Evolutionary conservation across 1,140 invertebrate species (phyloP).

Genomic region (Solenopsis invicta): DNA sequence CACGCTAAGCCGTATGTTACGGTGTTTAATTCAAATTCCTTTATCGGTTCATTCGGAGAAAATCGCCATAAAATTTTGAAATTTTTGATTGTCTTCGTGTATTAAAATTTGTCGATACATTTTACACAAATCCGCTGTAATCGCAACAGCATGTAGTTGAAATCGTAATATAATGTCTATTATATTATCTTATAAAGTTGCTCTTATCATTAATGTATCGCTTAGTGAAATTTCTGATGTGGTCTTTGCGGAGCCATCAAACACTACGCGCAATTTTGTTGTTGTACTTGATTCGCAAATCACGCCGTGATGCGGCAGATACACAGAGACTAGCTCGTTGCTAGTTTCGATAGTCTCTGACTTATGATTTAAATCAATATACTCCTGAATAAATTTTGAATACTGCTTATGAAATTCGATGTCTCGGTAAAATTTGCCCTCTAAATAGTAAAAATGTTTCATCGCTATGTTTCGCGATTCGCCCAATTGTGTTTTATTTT

Average conservation of each 20-base stretch:
- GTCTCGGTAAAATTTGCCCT: too few species aligned
- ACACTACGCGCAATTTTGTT: constrained; percentile 23
- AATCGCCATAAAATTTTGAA: constrained; percentile 17
- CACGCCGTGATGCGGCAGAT: constrained; percentile 19
- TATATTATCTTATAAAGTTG: constrained; percentile 43
- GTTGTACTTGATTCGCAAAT: not conserved
- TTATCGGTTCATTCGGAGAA: constrained; percentile 45
- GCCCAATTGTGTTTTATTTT: too few species aligned
- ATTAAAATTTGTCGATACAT: constrained; percentile 37
- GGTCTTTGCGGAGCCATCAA: constrained; percentile 8
- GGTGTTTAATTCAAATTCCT: constrained; percentile 76
- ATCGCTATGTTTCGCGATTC: too few species aligned
- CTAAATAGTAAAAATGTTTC: too few species aligned
- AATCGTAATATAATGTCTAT: constrained; percentile 59
- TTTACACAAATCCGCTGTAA: constrained; percentile 36
- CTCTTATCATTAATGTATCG: not conserved
- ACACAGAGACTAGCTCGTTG: not conserved
- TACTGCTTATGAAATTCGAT: too few species aligned
- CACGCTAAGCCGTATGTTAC: constrained; percentile 80
- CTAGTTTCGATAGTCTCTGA: too few species aligned
- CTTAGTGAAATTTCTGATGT: not conserved
- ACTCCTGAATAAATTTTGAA: too few species aligned
- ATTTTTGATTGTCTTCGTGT: not conserved
- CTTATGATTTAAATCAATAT: too few species aligned
- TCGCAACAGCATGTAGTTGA: not conserved